Evolutionary conservation across 1,140 invertebrate genomes (phyloP), one percentile per base, ranked within the genome.

Genomic region (Pissodes strobi): DNA sequence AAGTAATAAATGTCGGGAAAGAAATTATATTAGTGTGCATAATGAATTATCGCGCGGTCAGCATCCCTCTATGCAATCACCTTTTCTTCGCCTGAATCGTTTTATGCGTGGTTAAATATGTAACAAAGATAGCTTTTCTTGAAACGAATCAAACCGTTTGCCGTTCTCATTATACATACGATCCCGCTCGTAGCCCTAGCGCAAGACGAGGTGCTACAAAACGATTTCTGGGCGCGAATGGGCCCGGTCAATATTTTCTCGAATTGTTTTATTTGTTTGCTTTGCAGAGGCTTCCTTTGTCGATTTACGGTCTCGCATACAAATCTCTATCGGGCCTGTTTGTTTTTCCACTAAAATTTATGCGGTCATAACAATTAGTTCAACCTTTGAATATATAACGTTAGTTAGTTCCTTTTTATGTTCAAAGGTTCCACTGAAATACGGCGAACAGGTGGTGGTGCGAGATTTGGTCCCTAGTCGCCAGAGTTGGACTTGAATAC

Each of bases 101-200:
- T 55, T 64, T 55, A 64, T 56, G 52, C 48, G 27, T 55, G n/a
- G 61, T 64, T 64, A 64, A 64, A 64, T 64, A 64, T 64, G 51
- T 64, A 64, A 64, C 61, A 64, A 64, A 64, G 61, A 64, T 55
- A 64, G 61, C 61, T 64, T 64, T 64, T 64, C 61, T 64, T 64
- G 51, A 64, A 64, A 64, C 48, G 23, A 37, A 55, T 41, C 58
- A 18, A 25, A 13, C n/a, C 51, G 22, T 61, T 61, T 49, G 15
- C 19, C 5, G 12, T 22, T 38, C 37, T 30, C 17, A 61, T 61
- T 61, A 61, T 25, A 34, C 25, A 22, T n/a, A n/a, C n/a, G n/a
- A n/a, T n/a, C 21, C 30, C 22, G 27, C 58, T 49, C 45, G 39
- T 23, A 25, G n/a, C 17, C 37, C 15, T 41, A 34, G 58, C 58